Conservation (phyloP, 2,888 invertebrate genomes). For the Drosophila melanocephala region DNA sequence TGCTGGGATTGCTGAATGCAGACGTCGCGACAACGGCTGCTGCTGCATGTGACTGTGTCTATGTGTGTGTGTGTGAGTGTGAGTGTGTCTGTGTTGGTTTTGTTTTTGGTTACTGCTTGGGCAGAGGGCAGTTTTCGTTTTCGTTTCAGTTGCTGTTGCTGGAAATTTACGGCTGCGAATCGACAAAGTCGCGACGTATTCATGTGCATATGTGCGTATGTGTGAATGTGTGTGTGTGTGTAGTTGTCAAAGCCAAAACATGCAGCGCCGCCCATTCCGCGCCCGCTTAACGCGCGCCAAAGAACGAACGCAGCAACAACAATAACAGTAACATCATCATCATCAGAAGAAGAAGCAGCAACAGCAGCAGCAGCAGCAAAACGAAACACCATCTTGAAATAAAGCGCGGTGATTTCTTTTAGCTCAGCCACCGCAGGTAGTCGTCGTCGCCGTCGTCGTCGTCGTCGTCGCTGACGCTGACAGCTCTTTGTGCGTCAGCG, state of each 20-base stretch:
- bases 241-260: constrained; percentile 26
- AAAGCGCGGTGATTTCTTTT: constrained; percentile 65
- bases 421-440: constrained; percentile 59
- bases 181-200: constrained; percentile 9
- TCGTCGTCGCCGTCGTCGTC: constrained; percentile 17
- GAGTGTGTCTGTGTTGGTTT: background rate
- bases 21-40: constrained; percentile 39
- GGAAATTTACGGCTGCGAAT: constrained; percentile 10
- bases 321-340: constrained; percentile 11
- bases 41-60: constrained; percentile 28
- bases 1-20: constrained; percentile 49
- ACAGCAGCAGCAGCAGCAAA: background rate
- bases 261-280: constrained; percentile 11
- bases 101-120: constrained; percentile 19
- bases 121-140: constrained; percentile 48
- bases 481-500: constrained; percentile 25
- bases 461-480: constrained; percentile 18
- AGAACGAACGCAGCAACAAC: constrained; percentile 24
- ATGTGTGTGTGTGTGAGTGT: background rate
- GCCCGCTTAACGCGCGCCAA: constrained; percentile 17
- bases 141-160: constrained; percentile 36
- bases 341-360: constrained; percentile 13
- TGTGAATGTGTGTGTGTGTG: constrained; percentile 1
- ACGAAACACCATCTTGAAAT: constrained; percentile 56
- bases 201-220: background rate